These are phyloP conservation scores for Calypte anna DNA, from an alignment of 2,113 vertebrate genomes.

Conservation along the genomic window DNA sequence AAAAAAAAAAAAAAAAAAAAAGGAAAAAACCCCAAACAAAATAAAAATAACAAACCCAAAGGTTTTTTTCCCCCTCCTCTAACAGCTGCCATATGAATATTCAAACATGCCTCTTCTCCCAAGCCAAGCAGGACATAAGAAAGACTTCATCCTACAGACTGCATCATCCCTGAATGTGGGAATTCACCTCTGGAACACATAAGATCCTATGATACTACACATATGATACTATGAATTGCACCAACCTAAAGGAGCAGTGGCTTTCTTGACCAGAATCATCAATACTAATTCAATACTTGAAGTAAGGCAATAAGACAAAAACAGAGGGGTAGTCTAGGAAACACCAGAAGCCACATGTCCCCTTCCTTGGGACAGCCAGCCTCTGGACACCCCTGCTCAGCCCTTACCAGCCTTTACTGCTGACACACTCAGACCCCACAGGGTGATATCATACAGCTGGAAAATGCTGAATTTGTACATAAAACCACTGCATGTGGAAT, in stretches of 20 bases:
- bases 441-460: fast-evolving
- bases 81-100: not conserved
- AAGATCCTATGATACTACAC: not conserved
- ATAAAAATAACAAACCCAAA: not conserved
- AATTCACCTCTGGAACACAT: not conserved
- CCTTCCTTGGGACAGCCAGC: fast-evolving
- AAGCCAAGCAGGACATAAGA: not conserved
- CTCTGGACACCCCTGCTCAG: fast-evolving
- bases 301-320: not conserved
- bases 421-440: not conserved
- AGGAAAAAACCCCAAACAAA: not conserved
- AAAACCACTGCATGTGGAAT: not conserved
- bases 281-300: not conserved
- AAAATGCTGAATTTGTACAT: not conserved
- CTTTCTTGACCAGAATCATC: not conserved
- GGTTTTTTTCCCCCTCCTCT: not conserved
- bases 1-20: no score
- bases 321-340: not conserved
- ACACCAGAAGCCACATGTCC: not conserved
- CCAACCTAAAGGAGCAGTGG: not conserved
- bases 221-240: not conserved
- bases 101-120: not conserved
- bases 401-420: not conserved
- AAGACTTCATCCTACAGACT: not conserved
- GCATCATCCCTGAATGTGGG: not conserved